Base-by-base conservation (phyloP, 2,888 invertebrate genomes). In the Dioctria linearis region DNA sequence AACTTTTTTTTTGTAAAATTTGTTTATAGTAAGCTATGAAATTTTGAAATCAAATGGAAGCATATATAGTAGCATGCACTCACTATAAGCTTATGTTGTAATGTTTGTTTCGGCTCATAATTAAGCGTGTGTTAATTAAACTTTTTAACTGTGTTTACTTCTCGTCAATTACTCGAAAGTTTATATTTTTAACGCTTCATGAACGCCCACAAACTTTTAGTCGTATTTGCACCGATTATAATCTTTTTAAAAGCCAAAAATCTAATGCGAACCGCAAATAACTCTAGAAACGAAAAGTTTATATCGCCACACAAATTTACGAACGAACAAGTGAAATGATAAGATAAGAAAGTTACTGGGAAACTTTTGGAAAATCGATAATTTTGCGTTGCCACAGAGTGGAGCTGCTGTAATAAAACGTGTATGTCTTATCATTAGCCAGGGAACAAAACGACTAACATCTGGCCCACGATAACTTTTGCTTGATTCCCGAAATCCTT, bases 381-480 rank as follows among this genome's bases (percentile, higher is more conserved):
- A n/a, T 43, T 25, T 46, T 67, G 67, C 67, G 67, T 67, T 67
- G 13, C 67, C 46, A 49, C 46, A 25, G 46, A 46, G 46, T 3
- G 8, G 8, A 67, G 25, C 67, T 65, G 1, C 46, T 46, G 8
- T 46, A 67, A 67, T 67, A 67, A 67, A 67, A 67, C 25, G 25
- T 46, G 43, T 67, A 71, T 54, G 54, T 71, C 54, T 71, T 71
- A 37, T 54, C 71, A 71, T 71, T 71, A 71, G n/a, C 46, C 46
- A 8, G 39, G n/a, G 11, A 54, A 51, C 54, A 71, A 71, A 71
- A 71, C 51, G 71, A 71, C 67, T 51, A 54, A 49, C 71, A 71
- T 71, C 71, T 71, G 71, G 51, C 3, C 40, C 49, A 51, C 71
- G 40, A 54, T 54, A 71, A 54, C 25, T 71, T 71, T 54, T 54